These are phyloP conservation scores for Hypsibius dujardini DNA, from an alignment of 1,140 invertebrate genomes.

Conservation along the genomic window DNA sequence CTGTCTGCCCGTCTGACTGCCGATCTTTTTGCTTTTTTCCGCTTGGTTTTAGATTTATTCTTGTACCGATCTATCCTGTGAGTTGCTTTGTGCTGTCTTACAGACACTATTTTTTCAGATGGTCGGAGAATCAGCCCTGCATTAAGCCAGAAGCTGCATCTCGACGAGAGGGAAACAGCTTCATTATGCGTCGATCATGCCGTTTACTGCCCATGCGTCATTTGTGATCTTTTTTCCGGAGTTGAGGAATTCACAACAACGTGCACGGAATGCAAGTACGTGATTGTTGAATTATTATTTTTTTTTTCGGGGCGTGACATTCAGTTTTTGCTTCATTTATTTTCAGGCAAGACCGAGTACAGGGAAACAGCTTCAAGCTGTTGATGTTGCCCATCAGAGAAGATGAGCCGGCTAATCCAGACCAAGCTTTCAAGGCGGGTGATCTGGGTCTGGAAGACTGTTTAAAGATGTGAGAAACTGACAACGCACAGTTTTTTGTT, in stretches of 20 bases:
- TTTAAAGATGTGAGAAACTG: neutral
- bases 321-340: neutral
- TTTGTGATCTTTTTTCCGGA: conserved; percentile 13
- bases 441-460: neutral
- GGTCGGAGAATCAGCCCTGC: neutral
- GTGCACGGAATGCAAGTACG: neutral
- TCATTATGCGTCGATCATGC: neutral
- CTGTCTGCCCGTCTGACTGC: no score
- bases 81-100: no score
- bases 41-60: no score
- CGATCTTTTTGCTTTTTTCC: no score
- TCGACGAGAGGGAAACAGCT: neutral
- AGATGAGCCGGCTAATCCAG: neutral
- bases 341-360: conserved; percentile 9
- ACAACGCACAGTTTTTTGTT: neutral
- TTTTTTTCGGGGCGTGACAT: neutral
- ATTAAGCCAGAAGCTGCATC: neutral
- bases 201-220: conserved; percentile 8
- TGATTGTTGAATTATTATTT: neutral
- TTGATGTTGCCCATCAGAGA: conserved; percentile 10
- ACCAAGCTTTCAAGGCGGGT: neutral
- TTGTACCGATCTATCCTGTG: no score
- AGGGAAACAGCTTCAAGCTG: conserved; percentile 15
- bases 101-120: neutral
- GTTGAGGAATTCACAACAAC: conserved; percentile 13